A percentile compares a stretch with the other conserved stretches of the same genome.
Evolutionary conservation across 2,113 vertebrate genomes (phyloP).

Genomic region (Elachura formosa): DNA sequence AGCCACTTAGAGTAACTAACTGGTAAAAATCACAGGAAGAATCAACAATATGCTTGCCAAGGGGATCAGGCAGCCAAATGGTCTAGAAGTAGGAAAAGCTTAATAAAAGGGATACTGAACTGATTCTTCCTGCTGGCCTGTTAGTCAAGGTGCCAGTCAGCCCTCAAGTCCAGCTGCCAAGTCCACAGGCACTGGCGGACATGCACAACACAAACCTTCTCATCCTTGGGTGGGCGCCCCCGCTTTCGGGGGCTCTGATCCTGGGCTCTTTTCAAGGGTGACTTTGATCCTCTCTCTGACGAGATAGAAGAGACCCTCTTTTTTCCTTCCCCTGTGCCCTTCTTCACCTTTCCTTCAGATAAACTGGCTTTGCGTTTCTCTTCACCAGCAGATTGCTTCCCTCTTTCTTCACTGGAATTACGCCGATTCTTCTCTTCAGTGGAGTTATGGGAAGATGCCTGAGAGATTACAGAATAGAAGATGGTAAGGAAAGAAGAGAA

Average conservation of each 20-base stretch:
- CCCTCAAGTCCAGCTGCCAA: slow-evolving; percentile 34
- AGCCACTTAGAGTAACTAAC: neutral
- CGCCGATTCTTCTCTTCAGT: slow-evolving; percentile 76
- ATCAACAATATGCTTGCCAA: neutral
- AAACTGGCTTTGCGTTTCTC: slow-evolving; percentile 82
- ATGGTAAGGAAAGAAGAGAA: slow-evolving; percentile 54
- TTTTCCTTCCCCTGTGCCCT: slow-evolving; percentile 76
- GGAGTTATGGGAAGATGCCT: slow-evolving; percentile 81
- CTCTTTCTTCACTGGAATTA: slow-evolving; percentile 86
- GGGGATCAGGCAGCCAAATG: neutral
- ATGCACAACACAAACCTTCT: slow-evolving; percentile 85
- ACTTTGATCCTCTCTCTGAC: slow-evolving; percentile 75
- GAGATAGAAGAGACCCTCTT: slow-evolving; percentile 75
- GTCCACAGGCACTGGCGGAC: slow-evolving; percentile 34
- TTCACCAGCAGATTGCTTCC: slow-evolving; percentile 75
- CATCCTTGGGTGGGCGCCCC: slow-evolving; percentile 86
- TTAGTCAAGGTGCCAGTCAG: slow-evolving; percentile 3
- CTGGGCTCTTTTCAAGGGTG: slow-evolving; percentile 79
- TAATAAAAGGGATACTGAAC: neutral
- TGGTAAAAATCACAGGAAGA: neutral
- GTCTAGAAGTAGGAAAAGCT: neutral
- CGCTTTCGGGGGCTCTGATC: slow-evolving; percentile 91
- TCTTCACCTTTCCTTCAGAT: slow-evolving; percentile 76
- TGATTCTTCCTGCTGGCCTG: neutral
- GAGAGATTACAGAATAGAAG: slow-evolving; percentile 68